Percentiles rank a stretch among this genome's conserved stretches.
phyloP scores from a whole-genome alignment of 2,888 invertebrate genomes.

The Brachynemurus nebulosus region DNA sequence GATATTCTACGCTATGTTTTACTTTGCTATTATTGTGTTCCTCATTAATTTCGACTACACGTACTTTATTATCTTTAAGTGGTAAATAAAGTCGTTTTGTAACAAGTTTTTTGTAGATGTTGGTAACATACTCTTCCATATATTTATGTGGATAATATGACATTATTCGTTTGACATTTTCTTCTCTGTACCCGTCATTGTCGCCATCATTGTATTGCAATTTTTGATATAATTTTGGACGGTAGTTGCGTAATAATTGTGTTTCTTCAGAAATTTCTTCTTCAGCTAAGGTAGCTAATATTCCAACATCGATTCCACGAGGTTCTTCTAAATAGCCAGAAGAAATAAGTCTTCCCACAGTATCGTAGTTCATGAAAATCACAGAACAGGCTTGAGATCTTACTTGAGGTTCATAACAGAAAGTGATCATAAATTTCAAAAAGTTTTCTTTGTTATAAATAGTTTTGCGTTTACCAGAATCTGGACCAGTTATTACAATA shows the following conservation, averaged over 20 bases:
- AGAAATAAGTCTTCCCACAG: background rate
- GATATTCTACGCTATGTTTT: background rate
- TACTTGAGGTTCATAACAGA: background rate
- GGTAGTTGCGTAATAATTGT: too few relatives aligned
- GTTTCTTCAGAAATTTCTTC: background rate
- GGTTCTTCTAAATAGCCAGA: background rate
- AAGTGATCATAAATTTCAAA: background rate
- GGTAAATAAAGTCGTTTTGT: background rate
- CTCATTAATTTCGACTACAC: background rate
- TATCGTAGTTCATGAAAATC: background rate
- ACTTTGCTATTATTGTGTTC: background rate
- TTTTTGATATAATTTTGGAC: background rate
- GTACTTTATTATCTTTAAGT: background rate
- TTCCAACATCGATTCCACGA: background rate
- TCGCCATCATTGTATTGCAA: background rate
- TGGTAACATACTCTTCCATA: background rate
- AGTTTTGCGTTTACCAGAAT: background rate
- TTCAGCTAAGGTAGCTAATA: background rate
- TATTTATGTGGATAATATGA: background rate
- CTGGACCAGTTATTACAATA: constrained; percentile 3
- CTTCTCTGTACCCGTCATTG: background rate
- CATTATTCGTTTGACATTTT: background rate
- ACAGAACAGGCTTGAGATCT: background rate
- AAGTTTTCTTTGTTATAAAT: background rate
- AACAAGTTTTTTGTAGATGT: background rate